phyloP scores from a whole-genome alignment of 2,797 vertebrate genomes.

The Enteromius thamalakanensis region DNA sequence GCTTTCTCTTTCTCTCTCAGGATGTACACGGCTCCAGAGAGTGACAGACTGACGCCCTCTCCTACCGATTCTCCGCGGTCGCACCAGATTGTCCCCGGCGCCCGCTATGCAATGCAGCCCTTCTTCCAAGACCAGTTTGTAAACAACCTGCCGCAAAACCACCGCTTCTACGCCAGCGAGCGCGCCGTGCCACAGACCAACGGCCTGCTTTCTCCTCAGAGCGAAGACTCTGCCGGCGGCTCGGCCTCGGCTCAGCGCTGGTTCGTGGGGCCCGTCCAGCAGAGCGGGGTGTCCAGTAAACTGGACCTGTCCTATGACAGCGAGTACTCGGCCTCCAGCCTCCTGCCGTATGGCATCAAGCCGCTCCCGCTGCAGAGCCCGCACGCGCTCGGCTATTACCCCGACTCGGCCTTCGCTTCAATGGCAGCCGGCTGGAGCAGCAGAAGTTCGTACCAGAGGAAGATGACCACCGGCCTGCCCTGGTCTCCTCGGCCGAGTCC shows the following conservation, averaged over 20 bases:
- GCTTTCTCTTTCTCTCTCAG: constrained; percentile 35
- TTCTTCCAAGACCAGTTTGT: constrained; percentile 99
- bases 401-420: constrained; percentile 91
- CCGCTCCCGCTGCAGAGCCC: constrained; percentile 94
- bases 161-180: constrained; percentile 93
- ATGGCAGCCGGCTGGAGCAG: constrained; percentile 91
- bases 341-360: constrained; percentile 95
- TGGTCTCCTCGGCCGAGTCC: constrained; percentile 95
- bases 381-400: constrained; percentile 93
- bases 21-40: constrained; percentile 98
- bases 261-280: constrained; percentile 94
- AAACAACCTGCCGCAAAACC: constrained; percentile 95
- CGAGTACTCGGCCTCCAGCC: constrained; percentile 90
- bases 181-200: constrained; percentile 94
- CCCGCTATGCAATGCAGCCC: constrained; percentile 93
- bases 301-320: constrained; percentile 92
- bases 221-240: constrained; percentile 85
- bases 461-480: constrained; percentile 90
- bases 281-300: constrained; percentile 85
- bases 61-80: constrained; percentile 98
- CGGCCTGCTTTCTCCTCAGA: constrained; percentile 91
- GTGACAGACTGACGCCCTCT: constrained; percentile 96
- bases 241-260: constrained; percentile 87
- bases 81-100: constrained; percentile 96
- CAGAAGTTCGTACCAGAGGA: constrained; percentile 91